Conservation (phyloP, 2,797 vertebrate genomes). For the Labeo calbasu region DNA sequence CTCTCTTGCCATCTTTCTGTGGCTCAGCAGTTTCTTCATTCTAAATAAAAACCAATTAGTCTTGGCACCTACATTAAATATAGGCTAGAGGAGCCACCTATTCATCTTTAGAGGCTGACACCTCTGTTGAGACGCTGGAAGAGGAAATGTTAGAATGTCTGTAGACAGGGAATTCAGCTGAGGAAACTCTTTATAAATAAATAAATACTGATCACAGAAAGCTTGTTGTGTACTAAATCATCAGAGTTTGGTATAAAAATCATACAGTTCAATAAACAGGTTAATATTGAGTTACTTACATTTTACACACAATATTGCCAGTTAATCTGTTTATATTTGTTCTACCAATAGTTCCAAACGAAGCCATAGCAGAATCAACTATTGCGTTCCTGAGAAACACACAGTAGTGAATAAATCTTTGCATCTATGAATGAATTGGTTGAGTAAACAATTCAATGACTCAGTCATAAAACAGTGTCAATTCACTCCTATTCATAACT, state of each 20-base stretch:
- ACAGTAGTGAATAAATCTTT: not conserved
- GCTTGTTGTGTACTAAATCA: not conserved
- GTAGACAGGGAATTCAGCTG: not conserved
- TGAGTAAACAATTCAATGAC: not conserved
- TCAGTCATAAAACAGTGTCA: not conserved
- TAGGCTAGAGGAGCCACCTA: conserved; percentile 58
- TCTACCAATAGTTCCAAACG: not conserved
- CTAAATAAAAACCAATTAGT: conserved; percentile 66
- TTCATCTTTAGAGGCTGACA: conserved; percentile 64
- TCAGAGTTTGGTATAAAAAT: not conserved
- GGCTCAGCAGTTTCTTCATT: conserved; percentile 58
- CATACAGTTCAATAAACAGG: not conserved
- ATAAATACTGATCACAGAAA: not conserved
- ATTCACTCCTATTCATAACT: no score
- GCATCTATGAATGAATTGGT: not conserved
- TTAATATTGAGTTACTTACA: not conserved
- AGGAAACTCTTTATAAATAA: not conserved
- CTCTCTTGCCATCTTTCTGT: conserved; percentile 45
- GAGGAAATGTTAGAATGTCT: not conserved
- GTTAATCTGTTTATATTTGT: not conserved
- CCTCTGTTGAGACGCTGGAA: conserved; percentile 43
- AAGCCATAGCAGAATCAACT: not conserved
- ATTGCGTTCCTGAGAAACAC: not conserved
- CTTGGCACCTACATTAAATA: conserved; percentile 60
- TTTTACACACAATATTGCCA: not conserved